These are phyloP conservation scores for Mayetiola destructor DNA, from an alignment of 2,888 invertebrate species.

Conservation along the genomic window DNA sequence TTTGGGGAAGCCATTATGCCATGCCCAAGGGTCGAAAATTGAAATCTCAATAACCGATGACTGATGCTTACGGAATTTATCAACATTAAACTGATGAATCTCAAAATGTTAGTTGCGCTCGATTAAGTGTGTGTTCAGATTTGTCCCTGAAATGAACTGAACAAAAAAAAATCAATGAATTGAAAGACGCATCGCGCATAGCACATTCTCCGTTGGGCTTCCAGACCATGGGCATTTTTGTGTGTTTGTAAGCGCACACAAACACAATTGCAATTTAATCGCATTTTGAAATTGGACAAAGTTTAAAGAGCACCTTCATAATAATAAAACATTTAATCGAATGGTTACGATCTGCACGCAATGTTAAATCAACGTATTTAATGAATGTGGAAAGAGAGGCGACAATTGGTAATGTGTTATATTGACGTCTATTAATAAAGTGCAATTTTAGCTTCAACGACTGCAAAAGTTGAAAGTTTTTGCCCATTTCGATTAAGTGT, in stretches of 20 bases:
- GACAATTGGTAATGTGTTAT: slow-evolving; percentile 5
- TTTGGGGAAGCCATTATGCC: too few relatives aligned
- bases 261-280: background rate
- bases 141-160: background rate
- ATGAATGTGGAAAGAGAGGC: background rate
- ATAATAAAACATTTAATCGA: slow-evolving; percentile 14
- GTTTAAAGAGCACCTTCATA: slow-evolving; percentile 14
- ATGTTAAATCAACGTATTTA: background rate
- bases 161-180: background rate
- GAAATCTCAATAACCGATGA: too few relatives aligned
- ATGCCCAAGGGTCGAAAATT: too few relatives aligned
- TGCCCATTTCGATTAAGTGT: too few relatives aligned
- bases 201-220: too few relatives aligned
- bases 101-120: too few relatives aligned
- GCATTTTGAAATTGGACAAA: background rate
- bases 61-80: too few relatives aligned
- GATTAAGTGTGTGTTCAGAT: background rate
- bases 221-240: background rate
- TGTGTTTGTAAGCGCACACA: background rate
- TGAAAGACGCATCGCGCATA: background rate
- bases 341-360: slow-evolving; percentile 14
- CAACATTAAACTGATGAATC: too few relatives aligned
- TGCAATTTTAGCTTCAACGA: background rate
- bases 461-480: background rate
- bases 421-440: slow-evolving; percentile 1